Percentiles rank a stretch among this genome's conserved stretches.
phyloP scores from a whole-genome alignment of 2,113 vertebrate genomes.

The Todiramphus saurophagus region DNA sequence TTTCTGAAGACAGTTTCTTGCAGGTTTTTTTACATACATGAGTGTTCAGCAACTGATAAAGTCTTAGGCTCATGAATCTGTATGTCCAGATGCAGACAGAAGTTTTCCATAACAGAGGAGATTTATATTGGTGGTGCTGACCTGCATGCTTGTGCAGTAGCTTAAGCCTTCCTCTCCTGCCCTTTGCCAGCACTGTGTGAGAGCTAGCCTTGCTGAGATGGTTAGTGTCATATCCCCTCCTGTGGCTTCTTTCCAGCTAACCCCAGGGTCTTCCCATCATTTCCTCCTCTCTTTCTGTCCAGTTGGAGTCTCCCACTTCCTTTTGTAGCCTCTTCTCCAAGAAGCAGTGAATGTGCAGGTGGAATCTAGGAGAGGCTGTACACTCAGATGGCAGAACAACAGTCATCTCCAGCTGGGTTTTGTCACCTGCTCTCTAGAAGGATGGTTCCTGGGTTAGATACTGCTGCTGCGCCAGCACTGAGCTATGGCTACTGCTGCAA shows the following conservation, averaged over 20 bases:
- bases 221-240: background rate
- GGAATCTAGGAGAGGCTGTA: background rate
- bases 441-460: background rate
- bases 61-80: background rate
- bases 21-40: background rate
- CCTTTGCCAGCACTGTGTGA: background rate
- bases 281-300: background rate
- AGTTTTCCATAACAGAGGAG: background rate
- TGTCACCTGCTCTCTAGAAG: background rate
- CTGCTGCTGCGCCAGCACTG: background rate
- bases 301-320: background rate
- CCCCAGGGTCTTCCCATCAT: background rate
- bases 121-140: background rate
- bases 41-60: background rate
- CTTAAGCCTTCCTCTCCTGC: background rate
- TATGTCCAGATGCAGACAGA: background rate
- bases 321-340: background rate
- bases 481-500: background rate
- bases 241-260: background rate
- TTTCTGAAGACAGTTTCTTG: background rate
- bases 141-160: background rate
- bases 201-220: background rate
- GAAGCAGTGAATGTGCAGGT: background rate
- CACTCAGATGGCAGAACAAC: background rate
- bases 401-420: background rate